Conservation (phyloP, 2,888 invertebrate species). For the Taphrorychus bicolor region DNA sequence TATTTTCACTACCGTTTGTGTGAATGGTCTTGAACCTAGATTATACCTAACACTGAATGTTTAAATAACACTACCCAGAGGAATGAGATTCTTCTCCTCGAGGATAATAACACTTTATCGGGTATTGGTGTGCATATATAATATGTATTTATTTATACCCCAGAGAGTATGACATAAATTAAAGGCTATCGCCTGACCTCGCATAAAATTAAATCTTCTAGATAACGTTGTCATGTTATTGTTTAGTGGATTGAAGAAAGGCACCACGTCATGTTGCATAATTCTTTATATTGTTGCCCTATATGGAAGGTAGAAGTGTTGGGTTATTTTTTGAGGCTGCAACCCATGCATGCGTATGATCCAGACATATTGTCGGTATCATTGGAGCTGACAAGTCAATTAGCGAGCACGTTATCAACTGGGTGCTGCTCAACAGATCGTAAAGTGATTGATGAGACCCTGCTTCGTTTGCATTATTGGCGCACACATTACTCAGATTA, state of each 20-base stretch:
- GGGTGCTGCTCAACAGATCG: slow-evolving; percentile 29
- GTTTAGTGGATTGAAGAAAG: background rate
- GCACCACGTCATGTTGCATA: too few relatives aligned
- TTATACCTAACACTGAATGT: background rate
- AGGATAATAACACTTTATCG: background rate
- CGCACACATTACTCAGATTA: slow-evolving; percentile 34
- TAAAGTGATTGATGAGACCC: slow-evolving; percentile 38
- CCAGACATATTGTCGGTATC: slow-evolving; percentile 29
- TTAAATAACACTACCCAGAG: background rate
- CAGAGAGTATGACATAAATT: background rate
- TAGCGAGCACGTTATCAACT: slow-evolving; percentile 25
- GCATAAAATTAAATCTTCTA: background rate
- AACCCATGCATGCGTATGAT: slow-evolving; percentile 19
- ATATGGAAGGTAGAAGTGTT: too few relatives aligned
- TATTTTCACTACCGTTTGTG: background rate
- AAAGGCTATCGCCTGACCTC: background rate
- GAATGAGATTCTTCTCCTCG: background rate
- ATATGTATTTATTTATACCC: background rate
- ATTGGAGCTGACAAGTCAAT: slow-evolving; percentile 38
- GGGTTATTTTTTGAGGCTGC: background rate
- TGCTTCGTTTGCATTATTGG: slow-evolving; percentile 29
- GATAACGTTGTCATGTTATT: background rate
- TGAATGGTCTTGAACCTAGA: background rate
- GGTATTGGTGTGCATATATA: too few relatives aligned
- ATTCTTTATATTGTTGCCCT: background rate